These are phyloP conservation scores for Tauraco erythrolophus DNA, from an alignment of 2,113 vertebrate species.

Conservation along the genomic window DNA sequence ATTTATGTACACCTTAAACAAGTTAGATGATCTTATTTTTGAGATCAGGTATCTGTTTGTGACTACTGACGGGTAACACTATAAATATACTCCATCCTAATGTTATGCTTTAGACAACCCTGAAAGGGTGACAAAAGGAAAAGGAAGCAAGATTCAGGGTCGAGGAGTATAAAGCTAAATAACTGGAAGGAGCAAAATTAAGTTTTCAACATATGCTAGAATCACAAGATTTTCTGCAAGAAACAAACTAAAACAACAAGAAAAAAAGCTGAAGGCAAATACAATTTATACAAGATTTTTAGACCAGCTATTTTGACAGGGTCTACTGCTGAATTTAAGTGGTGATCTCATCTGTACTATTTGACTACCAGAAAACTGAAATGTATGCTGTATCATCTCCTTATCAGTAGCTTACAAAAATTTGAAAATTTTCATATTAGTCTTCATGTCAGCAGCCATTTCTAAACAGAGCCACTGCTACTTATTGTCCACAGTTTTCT, in stretches of 20 bases:
- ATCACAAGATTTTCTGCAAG: not conserved
- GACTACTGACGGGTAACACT: not conserved
- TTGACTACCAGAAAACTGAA: not conserved
- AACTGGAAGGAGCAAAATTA: not conserved
- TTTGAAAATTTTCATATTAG: not conserved
- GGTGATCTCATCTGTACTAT: not conserved
- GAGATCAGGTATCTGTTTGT: not conserved
- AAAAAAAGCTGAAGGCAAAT: not conserved
- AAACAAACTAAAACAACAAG: not conserved
- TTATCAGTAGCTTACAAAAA: not conserved
- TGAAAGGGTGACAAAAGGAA: not conserved
- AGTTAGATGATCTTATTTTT: not conserved
- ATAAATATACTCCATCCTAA: not conserved
- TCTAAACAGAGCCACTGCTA: not conserved
- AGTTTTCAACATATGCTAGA: not conserved
- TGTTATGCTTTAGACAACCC: not conserved
- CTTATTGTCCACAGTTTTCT: not conserved
- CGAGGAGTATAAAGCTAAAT: not conserved
- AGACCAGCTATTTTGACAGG: not conserved
- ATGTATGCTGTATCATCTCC: not conserved
- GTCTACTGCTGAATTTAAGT: not conserved
- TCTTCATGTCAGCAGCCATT: not conserved
- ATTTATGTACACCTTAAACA: not conserved
- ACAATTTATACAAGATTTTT: not conserved
- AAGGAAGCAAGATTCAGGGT: not conserved